Conservation (phyloP, 2,888 invertebrate species). For the Ischnura elegans region DNA sequence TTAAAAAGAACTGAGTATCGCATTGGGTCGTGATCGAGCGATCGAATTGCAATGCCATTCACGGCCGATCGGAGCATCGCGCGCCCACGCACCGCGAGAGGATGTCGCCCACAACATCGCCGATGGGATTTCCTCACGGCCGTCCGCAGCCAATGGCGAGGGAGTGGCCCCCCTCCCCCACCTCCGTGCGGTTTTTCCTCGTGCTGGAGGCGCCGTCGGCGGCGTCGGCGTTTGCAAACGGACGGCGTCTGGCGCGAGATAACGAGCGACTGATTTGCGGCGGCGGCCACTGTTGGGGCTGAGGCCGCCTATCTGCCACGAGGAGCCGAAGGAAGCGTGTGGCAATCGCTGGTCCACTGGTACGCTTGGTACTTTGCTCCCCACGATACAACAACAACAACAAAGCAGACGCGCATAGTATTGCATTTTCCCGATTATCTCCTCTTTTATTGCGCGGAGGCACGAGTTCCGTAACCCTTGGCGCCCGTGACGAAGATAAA, state of each 20-base stretch:
- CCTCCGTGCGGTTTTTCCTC: constrained; percentile 1
- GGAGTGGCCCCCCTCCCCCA: background rate
- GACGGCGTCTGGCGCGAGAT: background rate
- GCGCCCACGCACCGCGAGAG: background rate
- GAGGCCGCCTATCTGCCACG: background rate
- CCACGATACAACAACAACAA: background rate
- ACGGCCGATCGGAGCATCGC: no score
- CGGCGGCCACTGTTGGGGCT: background rate
- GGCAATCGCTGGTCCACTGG: background rate
- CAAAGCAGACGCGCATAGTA: background rate
- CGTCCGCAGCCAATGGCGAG: background rate
- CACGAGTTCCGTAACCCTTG: background rate
- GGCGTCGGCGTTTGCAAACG: background rate
- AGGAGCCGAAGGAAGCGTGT: background rate
- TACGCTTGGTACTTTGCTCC: background rate
- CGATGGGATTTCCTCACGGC: background rate
- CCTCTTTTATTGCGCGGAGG: background rate
- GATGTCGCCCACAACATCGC: background rate
- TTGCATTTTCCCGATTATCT: background rate
- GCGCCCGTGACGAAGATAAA: background rate
- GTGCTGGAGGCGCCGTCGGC: background rate
- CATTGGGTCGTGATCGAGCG: no score
- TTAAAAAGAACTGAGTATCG: no score
- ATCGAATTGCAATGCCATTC: no score
- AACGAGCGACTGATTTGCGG: background rate